phyloP scores from a whole-genome alignment of 2,797 vertebrate species.

The Staurois parvus region DNA sequence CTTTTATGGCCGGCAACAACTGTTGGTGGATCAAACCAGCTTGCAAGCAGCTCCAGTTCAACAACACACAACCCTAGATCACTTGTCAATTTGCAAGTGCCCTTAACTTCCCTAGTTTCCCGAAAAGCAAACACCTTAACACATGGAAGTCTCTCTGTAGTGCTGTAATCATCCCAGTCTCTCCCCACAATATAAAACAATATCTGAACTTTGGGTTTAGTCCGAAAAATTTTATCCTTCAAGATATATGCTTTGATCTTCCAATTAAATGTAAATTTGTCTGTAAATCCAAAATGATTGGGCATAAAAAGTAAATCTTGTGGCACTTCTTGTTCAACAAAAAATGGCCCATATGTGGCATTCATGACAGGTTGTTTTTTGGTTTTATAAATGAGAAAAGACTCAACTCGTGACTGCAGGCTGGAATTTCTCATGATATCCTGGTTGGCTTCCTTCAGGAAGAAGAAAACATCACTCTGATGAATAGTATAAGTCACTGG shows the following conservation, averaged over 20 bases:
- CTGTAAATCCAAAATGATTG: slow-evolving; percentile 77
- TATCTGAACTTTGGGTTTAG: slow-evolving; percentile 85
- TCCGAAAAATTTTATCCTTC: slow-evolving; percentile 80
- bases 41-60: slow-evolving; percentile 78
- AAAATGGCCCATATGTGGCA: slow-evolving; percentile 86
- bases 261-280: slow-evolving; percentile 86
- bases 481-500: slow-evolving; percentile 87
- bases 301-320: slow-evolving; percentile 81
- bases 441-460: slow-evolving; percentile 93
- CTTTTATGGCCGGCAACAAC: slow-evolving; percentile 83
- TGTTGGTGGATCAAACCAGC: slow-evolving; percentile 83
- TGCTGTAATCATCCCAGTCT: slow-evolving; percentile 80
- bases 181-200: slow-evolving; percentile 88
- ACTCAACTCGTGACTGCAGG: slow-evolving; percentile 89
- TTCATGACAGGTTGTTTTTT: slow-evolving; percentile 81
- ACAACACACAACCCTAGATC: slow-evolving; percentile 88
- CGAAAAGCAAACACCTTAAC: slow-evolving; percentile 90
- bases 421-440: slow-evolving; percentile 96
- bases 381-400: slow-evolving; percentile 87
- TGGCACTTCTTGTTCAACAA: slow-evolving; percentile 79
- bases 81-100: slow-evolving; percentile 80
- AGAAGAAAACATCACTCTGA: slow-evolving; percentile 85
- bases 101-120: slow-evolving; percentile 89
- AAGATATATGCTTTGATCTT: slow-evolving; percentile 85
- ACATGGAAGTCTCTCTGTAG: slow-evolving; percentile 82